Evolutionary conservation across 2,113 vertebrate species (phyloP).

Genomic region (Rhineura floridana): DNA sequence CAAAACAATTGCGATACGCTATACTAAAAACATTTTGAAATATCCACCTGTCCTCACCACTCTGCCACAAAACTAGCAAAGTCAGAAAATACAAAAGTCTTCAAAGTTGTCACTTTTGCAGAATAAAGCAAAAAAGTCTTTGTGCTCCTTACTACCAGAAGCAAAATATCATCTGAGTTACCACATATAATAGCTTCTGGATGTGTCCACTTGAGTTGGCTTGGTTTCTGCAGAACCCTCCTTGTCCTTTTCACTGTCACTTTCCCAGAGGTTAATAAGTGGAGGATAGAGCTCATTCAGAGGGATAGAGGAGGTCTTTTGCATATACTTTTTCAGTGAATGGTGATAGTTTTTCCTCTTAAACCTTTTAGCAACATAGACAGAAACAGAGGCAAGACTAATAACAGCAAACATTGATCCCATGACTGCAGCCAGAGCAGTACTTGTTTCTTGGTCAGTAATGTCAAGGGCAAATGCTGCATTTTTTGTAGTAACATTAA

Average conservation of each 20-base stretch:
- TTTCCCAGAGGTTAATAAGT: constrained; percentile 98
- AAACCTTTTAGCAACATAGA: constrained; percentile 90
- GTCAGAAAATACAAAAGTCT: constrained; percentile 83
- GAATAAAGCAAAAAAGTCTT: constrained; percentile 88
- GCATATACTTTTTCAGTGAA: constrained; percentile 98
- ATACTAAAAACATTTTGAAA: constrained; percentile 83
- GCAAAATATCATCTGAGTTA: constrained; percentile 82
- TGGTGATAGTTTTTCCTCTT: constrained; percentile 98
- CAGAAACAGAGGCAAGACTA: constrained; percentile 86
- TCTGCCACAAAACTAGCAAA: constrained; percentile 86
- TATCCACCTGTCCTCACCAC: constrained; percentile 75
- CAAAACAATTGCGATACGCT: constrained; percentile 82
- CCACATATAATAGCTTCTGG: constrained; percentile 99
- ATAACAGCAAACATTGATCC: constrained; percentile 92
- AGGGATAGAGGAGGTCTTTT: constrained; percentile 97
- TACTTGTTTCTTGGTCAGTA: constrained; percentile 89
- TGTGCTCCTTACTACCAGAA: constrained; percentile 88
- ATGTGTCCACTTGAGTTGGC: constrained; percentile 94
- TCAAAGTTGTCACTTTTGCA: constrained; percentile 83
- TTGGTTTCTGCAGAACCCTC: constrained; percentile 89
- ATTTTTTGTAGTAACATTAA: constrained; percentile 95
- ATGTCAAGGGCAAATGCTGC: constrained; percentile 86
- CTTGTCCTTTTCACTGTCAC: constrained; percentile 95
- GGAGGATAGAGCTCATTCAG: constrained; percentile 97
- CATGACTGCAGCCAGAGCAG: constrained; percentile 91